These are phyloP conservation scores for Sebastes umbrosus DNA, from an alignment of 2,797 vertebrate species.

Conservation along the genomic window DNA sequence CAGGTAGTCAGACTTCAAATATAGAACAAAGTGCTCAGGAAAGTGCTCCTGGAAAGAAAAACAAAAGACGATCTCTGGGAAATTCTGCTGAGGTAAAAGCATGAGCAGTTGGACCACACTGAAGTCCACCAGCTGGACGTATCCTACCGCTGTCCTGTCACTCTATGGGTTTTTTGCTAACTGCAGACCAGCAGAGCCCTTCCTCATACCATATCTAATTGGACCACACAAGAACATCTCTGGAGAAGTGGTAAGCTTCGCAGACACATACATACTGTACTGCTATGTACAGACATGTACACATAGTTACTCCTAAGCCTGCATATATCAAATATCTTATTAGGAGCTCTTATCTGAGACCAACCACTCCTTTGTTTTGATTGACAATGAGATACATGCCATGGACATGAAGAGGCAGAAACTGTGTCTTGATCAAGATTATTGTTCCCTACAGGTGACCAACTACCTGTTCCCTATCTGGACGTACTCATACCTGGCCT, in stretches of 20 bases:
- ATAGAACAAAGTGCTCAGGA: background rate
- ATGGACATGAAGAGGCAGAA: background rate
- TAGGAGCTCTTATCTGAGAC: background rate
- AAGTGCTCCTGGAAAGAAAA: background rate
- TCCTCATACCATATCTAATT: constrained; percentile 81
- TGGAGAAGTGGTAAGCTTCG: constrained; percentile 75
- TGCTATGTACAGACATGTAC: background rate
- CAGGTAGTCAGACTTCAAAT: background rate
- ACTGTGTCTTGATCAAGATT: background rate
- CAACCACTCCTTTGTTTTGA: background rate
- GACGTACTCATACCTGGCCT: constrained; percentile 82
- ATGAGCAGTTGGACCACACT: constrained; percentile 56
- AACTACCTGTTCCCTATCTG: constrained; percentile 84
- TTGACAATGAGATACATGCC: background rate
- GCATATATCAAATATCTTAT: background rate
- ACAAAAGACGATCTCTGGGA: background rate
- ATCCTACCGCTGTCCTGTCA: constrained; percentile 75
- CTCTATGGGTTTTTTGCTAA: constrained; percentile 82
- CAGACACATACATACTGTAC: background rate
- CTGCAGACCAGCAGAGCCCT: constrained; percentile 83
- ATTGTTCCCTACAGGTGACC: constrained; percentile 67
- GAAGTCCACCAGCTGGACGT: constrained; percentile 68
- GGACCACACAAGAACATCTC: constrained; percentile 83
- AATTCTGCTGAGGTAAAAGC: background rate
- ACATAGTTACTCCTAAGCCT: background rate